A percentile compares a stretch with the other conserved stretches of the same genome.
Evolutionary conservation across 1,140 invertebrate genomes (phyloP).

Genomic region (Colletes latitarsis): DNA sequence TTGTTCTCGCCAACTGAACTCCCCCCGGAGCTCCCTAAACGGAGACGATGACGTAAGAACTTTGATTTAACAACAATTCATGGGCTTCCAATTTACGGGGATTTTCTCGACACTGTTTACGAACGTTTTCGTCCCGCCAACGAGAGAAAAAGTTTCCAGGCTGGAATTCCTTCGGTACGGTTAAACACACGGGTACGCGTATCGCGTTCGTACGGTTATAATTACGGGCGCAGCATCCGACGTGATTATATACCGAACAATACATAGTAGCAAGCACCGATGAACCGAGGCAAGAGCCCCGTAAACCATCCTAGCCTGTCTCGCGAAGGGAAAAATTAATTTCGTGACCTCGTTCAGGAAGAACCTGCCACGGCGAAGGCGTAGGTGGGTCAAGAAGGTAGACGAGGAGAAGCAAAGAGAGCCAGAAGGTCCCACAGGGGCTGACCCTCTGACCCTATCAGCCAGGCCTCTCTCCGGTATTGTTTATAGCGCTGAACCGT

Average conservation of each 20-base stretch:
- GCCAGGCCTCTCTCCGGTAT: conserved; percentile 72
- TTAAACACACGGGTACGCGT: conserved; percentile 2
- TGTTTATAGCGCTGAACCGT: conserved; percentile 75
- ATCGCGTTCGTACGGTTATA: not conserved
- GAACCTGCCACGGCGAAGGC: conserved; percentile 42
- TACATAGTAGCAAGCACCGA: conserved; percentile 53
- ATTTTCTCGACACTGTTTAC: too few relatives aligned
- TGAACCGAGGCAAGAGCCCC: conserved; percentile 21
- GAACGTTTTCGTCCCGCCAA: conserved; percentile 1
- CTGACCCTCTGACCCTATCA: conserved; percentile 77
- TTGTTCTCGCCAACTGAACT: conserved; percentile 4
- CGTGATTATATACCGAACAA: conserved; percentile 15
- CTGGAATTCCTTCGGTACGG: not conserved
- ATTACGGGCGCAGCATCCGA: conserved; percentile 13
- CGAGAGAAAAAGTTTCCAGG: not conserved
- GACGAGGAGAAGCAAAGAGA: conserved; percentile 71
- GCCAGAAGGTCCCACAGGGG: conserved; percentile 78
- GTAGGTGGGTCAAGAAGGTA: conserved; percentile 39
- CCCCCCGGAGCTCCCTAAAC: not conserved
- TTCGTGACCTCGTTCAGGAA: conserved; percentile 71
- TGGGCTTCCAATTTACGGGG: too few relatives aligned
- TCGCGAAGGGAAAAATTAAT: conserved; percentile 68
- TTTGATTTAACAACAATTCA: too few relatives aligned
- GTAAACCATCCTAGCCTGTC: conserved; percentile 30
- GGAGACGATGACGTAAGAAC: not conserved